Evolutionary conservation across 2,888 invertebrate species (phyloP).

Genomic region (Cephalotes varians): DNA sequence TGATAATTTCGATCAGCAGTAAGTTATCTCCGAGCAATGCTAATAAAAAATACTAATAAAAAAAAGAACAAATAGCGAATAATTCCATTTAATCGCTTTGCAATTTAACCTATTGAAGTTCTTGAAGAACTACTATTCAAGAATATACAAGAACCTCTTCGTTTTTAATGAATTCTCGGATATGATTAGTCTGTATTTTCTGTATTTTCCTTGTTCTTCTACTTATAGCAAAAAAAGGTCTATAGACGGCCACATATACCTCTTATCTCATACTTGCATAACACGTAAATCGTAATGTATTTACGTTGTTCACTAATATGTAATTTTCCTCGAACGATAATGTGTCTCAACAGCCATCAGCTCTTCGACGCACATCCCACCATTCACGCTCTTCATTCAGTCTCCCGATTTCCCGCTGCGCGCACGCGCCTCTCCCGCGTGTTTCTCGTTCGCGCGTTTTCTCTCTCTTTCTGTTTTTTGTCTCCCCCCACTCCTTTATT

Average conservation of each 20-base stretch:
- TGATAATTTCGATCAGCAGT: not conserved
- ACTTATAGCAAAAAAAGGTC: not conserved
- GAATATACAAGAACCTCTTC: not conserved
- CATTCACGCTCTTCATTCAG: conserved; percentile 53
- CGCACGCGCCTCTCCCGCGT: conserved; percentile 54
- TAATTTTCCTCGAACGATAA: not conserved
- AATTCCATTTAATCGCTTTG: not conserved
- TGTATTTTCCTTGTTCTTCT: not conserved
- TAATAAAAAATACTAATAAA: not conserved
- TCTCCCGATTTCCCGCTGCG: conserved; percentile 1
- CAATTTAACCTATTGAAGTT: not conserved
- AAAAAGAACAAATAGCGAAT: not conserved
- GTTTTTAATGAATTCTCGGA: not conserved
- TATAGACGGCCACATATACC: not conserved
- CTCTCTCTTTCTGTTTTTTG: not conserved
- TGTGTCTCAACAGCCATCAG: not conserved
- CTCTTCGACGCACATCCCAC: conserved; percentile 6
- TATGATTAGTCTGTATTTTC: not conserved
- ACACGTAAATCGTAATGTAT: not conserved
- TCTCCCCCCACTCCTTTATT: not conserved
- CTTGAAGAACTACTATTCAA: no score
- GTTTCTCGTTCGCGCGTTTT: conserved; percentile 19
- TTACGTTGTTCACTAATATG: not conserved
- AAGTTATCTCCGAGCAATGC: not conserved
- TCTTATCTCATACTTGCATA: not conserved